Evolutionary conservation across 2,113 vertebrate species (phyloP).

Genomic region (Dipodomys spectabilis): DNA sequence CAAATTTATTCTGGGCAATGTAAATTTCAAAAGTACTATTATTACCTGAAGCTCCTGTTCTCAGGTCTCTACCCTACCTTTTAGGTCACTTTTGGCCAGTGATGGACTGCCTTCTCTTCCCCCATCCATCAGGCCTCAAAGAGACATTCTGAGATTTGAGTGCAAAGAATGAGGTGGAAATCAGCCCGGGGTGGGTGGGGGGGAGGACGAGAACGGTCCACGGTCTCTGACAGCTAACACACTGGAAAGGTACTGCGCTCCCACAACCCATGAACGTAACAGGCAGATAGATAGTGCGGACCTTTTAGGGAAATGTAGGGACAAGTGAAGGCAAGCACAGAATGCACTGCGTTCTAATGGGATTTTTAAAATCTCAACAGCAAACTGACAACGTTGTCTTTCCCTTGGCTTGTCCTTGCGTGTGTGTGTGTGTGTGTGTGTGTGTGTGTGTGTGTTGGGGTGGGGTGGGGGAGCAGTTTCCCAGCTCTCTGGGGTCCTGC

Average conservation of each 20-base stretch:
- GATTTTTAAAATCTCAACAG: background rate
- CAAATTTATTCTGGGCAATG: constrained; percentile 16
- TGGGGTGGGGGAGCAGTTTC: background rate
- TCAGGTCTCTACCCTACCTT: background rate
- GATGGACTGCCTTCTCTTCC: background rate
- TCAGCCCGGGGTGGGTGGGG: background rate
- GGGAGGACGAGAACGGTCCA: constrained; percentile 12
- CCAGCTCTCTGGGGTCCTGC: background rate
- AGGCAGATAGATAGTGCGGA: background rate
- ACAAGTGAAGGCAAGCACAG: background rate
- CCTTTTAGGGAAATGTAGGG: background rate
- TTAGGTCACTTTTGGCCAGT: background rate
- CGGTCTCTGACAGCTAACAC: background rate
- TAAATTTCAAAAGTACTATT: constrained; percentile 51
- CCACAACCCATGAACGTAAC: background rate
- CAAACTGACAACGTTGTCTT: constrained; percentile 33
- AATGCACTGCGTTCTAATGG: background rate
- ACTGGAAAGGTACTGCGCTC: background rate
- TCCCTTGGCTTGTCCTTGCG: background rate
- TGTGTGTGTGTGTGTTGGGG: background rate
- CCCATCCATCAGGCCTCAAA: background rate
- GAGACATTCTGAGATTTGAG: background rate
- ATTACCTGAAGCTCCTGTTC: background rate
- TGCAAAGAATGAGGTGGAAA: constrained; percentile 42
- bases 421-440: background rate